These are phyloP conservation scores for Cottoperca gobio DNA, from an alignment of 2,797 vertebrate species.

Conservation along the genomic window DNA sequence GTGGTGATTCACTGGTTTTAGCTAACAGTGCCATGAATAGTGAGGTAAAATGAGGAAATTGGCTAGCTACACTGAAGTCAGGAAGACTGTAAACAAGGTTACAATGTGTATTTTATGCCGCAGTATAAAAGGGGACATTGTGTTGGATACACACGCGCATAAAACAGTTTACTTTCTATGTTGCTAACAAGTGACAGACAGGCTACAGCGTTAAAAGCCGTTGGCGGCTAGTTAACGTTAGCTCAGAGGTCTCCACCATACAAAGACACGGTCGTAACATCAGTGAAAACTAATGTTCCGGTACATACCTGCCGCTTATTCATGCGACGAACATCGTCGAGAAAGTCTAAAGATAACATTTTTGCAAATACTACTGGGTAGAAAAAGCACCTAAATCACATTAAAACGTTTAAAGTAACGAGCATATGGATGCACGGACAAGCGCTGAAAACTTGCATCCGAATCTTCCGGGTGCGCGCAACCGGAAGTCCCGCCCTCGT, in stretches of 20 bases:
- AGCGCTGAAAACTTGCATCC: constrained; percentile 61
- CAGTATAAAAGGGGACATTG: rapidly evolving
- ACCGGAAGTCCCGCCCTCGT: constrained; percentile 78
- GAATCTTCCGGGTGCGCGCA: constrained; percentile 75
- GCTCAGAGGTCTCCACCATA: constrained; percentile 37
- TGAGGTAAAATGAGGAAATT: not conserved
- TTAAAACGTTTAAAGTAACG: constrained; percentile 56
- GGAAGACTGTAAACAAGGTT: not conserved
- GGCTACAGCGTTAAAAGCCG: constrained; percentile 11
- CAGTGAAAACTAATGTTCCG: not conserved
- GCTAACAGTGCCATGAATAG: constrained; percentile 14
- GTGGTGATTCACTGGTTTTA: not conserved
- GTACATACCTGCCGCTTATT: constrained; percentile 96
- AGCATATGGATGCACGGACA: constrained; percentile 74
- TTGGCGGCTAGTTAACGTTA: constrained; percentile 57
- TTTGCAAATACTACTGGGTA: constrained; percentile 49
- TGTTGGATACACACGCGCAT: not conserved
- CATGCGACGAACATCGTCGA: constrained; percentile 98
- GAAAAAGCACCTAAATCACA: constrained; percentile 67
- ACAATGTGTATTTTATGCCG: rapidly evolving
- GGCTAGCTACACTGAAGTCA: constrained; percentile 27
- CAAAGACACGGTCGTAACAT: constrained; percentile 39
- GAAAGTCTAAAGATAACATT: constrained; percentile 94
- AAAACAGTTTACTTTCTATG: not conserved
- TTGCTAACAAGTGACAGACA: constrained; percentile 28